These are phyloP conservation scores for Cardiocondyla obscurior DNA, from an alignment of 1,140 invertebrate species.

Conservation along the genomic window DNA sequence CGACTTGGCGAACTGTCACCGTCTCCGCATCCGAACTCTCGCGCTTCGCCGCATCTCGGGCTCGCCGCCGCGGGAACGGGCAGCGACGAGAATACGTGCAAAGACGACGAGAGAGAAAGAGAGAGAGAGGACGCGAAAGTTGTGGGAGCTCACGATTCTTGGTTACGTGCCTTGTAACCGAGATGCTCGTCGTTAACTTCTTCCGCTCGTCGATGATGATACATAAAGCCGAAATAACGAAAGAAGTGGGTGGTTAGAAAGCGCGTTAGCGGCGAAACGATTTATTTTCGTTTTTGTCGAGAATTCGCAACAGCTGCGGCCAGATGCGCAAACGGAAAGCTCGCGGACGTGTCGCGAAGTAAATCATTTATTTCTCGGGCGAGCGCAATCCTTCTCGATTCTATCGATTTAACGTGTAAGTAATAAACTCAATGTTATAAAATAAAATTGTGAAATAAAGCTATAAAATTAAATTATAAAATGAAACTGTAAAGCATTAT, in stretches of 20 bases:
- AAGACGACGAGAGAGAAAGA: constrained; percentile 39
- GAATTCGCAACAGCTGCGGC: neutral
- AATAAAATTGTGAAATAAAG: too few relatives aligned
- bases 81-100: constrained; percentile 51
- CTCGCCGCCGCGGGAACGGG: constrained; percentile 53
- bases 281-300: constrained; percentile 40
- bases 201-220: constrained; percentile 48
- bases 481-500: neutral
- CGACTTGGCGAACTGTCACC: constrained; percentile 35
- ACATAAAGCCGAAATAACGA: constrained; percentile 40
- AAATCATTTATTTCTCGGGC: neutral
- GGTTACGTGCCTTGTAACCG: constrained; percentile 79
- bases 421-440: neutral
- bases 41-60: constrained; percentile 35
- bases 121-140: constrained; percentile 68
- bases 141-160: constrained; percentile 66
- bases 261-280: constrained; percentile 27
- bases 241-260: constrained; percentile 35
- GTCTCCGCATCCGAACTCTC: constrained; percentile 4
- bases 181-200: constrained; percentile 67
- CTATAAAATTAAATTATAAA: too few relatives aligned
- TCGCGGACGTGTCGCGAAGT: neutral
- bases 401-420: neutral
- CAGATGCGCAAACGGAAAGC: neutral
- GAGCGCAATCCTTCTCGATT: neutral